Evolutionary conservation across 2,797 vertebrate genomes (phyloP).

Genomic region (Heteromormyrus szaboi): DNA sequence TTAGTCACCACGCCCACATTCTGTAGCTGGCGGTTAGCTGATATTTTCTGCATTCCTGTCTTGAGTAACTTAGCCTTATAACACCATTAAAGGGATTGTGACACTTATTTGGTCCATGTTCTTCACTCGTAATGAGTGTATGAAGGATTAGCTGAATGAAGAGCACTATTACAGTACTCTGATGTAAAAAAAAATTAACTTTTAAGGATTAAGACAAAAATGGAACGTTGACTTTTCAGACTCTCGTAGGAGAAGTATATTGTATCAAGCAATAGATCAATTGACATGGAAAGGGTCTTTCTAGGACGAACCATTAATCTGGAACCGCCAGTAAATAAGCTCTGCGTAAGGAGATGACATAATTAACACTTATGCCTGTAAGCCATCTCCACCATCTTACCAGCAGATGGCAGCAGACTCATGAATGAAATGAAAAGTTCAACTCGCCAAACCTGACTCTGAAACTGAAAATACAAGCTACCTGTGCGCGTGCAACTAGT

Average conservation of each 20-base stretch:
- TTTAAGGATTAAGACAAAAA: neutral
- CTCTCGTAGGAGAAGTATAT: neutral
- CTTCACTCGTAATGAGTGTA: neutral
- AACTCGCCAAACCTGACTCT: neutral
- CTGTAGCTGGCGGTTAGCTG: neutral
- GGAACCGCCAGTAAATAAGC: neutral
- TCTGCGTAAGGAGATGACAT: neutral
- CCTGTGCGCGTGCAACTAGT: neutral
- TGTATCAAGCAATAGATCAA: neutral
- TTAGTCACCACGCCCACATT: neutral
- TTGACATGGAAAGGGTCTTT: neutral
- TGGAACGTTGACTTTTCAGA: neutral
- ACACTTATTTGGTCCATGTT: neutral
- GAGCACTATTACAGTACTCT: neutral
- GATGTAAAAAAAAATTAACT: neutral
- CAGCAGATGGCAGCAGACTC: conserved; percentile 22
- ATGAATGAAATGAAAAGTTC: neutral
- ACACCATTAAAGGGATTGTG: neutral
- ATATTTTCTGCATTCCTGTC: neutral
- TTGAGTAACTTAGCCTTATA: neutral
- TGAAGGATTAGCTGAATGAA: neutral
- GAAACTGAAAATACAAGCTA: neutral
- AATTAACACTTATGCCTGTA: neutral
- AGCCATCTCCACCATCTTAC: neutral
- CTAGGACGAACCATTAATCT: neutral